Base-by-base conservation (phyloP, 2,888 invertebrate genomes). In the Julus scanicus region DNA sequence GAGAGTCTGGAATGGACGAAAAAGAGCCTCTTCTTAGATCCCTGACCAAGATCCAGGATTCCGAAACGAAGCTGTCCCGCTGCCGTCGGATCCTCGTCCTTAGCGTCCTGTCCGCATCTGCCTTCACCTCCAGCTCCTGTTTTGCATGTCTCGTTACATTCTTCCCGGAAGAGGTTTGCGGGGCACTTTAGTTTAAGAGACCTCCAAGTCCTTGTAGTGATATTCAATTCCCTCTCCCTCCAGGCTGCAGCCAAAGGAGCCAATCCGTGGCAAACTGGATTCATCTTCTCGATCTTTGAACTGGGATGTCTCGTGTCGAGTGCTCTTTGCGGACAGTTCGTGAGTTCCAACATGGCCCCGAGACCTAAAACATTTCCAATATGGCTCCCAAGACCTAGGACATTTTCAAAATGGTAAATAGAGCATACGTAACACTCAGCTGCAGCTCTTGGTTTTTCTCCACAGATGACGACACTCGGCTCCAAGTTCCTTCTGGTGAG, bases 81-180 rank as follows among this genome's bases (percentile, higher is more conserved):
- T n/a, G n/a, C 8, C n/a, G 20, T n/a, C 63, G 63, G 1, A 2
- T 63, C 20, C 63, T 13, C 5, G 84, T 84, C 13, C 17, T 84
- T 15, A 71, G 3, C n/a, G 13, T 63, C 63, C 8, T 63, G 63
- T 63, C 63, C 63, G 63, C 63, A 2, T 63, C 39, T n/a, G 13
- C 87, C 17, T 87, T 87, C 48, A 8, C 48, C n/a, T 44, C 48
- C 29, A 57, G 40, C 11, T 3, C 44, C 1, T 87, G 87, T 87
- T 87, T 83, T 39, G 37, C 83, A 1, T 44, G 83, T 20, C 49
- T 87, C 13, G 83, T 83, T 11, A 49, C 87, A 11, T 87, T 87
- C 57, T 87, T 87, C 17, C 87, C 87, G 39, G 87, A 87, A 83
- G 87, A 87, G 63, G 87, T 87, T 40, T 9, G 87, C n/a, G n/a